A percentile compares a stretch with the other conserved stretches of the same genome.
Conservation (phyloP, 2,113 vertebrate genomes). For the Paralichthys olivaceus region DNA sequence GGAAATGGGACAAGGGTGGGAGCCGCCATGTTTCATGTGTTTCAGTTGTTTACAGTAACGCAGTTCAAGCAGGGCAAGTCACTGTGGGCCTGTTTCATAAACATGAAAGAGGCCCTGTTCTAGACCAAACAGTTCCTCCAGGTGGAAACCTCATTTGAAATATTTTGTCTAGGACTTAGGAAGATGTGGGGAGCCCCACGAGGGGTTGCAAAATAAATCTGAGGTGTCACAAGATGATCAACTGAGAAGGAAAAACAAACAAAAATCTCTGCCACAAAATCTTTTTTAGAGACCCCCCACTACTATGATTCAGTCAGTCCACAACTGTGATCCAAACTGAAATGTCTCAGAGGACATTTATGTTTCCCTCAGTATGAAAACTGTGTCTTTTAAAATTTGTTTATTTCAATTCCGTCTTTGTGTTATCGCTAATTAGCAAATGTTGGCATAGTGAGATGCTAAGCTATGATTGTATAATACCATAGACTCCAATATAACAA, state of each 20-base stretch:
- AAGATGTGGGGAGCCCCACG: not conserved
- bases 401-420: not conserved
- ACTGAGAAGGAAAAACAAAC: not conserved
- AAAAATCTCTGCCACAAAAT: not conserved
- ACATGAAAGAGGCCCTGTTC: conserved; percentile 18
- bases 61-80: conserved; percentile 41
- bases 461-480: not conserved
- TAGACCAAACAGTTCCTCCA: conserved; percentile 52
- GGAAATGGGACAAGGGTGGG: conserved; percentile 52
- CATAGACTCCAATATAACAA: too few relatives aligned
- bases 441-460: not conserved
- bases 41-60: conserved; percentile 64
- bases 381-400: not conserved
- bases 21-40: conserved; percentile 48
- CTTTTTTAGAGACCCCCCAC: not conserved
- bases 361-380: not conserved
- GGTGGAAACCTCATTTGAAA: conserved; percentile 47
- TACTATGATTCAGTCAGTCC: too few relatives aligned
- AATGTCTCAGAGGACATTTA: not conserved
- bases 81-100: conserved; percentile 24
- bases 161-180: conserved; percentile 25
- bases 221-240: not conserved
- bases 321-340: not conserved
- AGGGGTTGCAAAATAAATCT: not conserved
- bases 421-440: not conserved